Conservation (phyloP, 2,888 invertebrate species). For the Panorpa germanica region DNA sequence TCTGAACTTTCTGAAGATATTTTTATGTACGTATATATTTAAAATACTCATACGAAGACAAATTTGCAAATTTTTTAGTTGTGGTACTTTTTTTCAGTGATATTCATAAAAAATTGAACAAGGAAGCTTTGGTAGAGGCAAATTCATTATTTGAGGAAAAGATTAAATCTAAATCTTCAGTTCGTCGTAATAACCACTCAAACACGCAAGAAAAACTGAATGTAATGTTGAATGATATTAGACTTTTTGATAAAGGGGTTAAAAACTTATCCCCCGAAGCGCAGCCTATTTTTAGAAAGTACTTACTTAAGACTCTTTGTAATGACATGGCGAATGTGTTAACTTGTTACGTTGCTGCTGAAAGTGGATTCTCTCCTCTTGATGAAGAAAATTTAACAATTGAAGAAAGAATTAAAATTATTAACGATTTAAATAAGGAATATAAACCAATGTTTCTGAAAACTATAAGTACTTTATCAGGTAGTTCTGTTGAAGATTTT, state of each 20-base stretch:
- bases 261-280: conserved; percentile 40
- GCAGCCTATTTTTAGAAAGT: conserved; percentile 55
- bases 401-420: conserved; percentile 50
- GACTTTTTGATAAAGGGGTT: conserved; percentile 64
- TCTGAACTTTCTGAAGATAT: conserved; percentile 48
- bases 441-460: conserved; percentile 43
- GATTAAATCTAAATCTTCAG: conserved; percentile 47
- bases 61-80: conserved; percentile 8
- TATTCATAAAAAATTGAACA: conserved; percentile 39
- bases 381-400: conserved; percentile 35
- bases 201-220: conserved; percentile 71
- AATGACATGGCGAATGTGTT: conserved; percentile 66
- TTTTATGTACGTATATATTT: conserved; percentile 30
- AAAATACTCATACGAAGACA: conserved; percentile 1
- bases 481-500: conserved; percentile 60
- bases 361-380: conserved; percentile 42
- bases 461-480: conserved; percentile 48
- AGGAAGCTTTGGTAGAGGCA: conserved; percentile 42
- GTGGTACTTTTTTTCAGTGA: conserved; percentile 10
- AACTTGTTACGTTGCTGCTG: conserved; percentile 57
- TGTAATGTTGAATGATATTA: conserved; percentile 50
- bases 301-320: conserved; percentile 68
- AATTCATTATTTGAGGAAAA: conserved; percentile 56
- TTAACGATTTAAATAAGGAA: conserved; percentile 46
- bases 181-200: conserved; percentile 57